These are phyloP conservation scores for Netelia fuscicornis DNA, from an alignment of 2,888 invertebrate species.

Conservation along the genomic window DNA sequence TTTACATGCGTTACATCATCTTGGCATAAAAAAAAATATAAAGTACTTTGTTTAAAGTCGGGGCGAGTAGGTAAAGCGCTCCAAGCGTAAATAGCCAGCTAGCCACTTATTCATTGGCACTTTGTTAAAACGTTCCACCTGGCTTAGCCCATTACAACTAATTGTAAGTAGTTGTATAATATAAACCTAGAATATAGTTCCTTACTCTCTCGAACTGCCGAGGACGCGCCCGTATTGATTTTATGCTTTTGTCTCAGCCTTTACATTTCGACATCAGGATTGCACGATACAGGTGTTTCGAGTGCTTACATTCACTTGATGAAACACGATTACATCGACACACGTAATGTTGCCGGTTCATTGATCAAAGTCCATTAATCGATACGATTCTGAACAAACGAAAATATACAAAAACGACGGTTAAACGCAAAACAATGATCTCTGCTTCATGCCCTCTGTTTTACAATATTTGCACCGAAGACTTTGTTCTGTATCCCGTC, in stretches of 20 bases:
- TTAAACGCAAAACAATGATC: neutral
- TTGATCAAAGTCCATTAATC: slow-evolving; percentile 11
- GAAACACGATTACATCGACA: neutral
- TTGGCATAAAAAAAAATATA: no score
- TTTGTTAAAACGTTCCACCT: slow-evolving; percentile 2
- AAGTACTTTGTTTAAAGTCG: no score
- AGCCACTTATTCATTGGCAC: neutral
- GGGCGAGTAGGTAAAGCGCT: no score
- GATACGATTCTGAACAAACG: neutral
- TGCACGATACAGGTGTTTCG: slow-evolving; percentile 2
- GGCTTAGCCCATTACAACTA: neutral
- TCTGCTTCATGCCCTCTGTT: neutral
- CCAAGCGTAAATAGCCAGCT: no score
- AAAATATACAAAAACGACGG: neutral
- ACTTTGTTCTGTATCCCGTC: neutral
- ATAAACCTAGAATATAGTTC: slow-evolving; percentile 14
- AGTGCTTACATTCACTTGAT: neutral
- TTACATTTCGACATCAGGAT: slow-evolving; percentile 44
- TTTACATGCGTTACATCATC: no score
- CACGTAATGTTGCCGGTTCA: neutral
- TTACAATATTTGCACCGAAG: neutral
- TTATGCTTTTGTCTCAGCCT: slow-evolving; percentile 11
- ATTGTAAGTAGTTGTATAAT: neutral
- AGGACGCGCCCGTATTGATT: slow-evolving; percentile 45
- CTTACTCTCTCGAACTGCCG: slow-evolving; percentile 26